A percentile compares a stretch with the other conserved stretches of the same genome.
These are phyloP conservation scores for Girardinichthys multiradiatus DNA, from an alignment of 2,113 vertebrate genomes.

Conservation along the genomic window DNA sequence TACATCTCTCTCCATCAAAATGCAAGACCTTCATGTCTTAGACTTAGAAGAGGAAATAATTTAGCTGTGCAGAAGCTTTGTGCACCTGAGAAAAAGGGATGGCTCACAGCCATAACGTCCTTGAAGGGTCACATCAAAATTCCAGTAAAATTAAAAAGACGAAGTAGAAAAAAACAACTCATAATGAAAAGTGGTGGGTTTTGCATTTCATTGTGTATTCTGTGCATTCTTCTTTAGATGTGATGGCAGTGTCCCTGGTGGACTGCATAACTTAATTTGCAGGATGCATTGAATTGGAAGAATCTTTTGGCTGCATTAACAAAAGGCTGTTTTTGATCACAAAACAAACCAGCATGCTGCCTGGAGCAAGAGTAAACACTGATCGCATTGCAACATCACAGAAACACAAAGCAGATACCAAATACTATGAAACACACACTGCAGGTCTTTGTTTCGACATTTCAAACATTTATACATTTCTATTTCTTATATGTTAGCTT, in stretches of 20 bases:
- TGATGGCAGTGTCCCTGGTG: conserved; percentile 17
- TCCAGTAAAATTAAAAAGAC: not conserved
- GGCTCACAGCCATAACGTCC: not conserved
- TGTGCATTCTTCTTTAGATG: not conserved
- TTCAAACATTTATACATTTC: not conserved
- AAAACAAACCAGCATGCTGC: not conserved
- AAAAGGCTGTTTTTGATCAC: not conserved
- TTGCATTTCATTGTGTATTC: not conserved
- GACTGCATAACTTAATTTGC: conserved; percentile 32
- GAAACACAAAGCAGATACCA: conserved; percentile 14
- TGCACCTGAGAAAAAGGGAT: not conserved
- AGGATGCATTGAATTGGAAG: conserved; percentile 20
- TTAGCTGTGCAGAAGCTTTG: not conserved
- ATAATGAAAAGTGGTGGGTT: conserved; percentile 12
- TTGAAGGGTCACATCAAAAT: not conserved
- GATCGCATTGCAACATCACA: not conserved
- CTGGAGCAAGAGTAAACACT: conserved; percentile 8
- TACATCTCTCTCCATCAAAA: conserved; percentile 11
- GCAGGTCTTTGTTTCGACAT: not conserved
- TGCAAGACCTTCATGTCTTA: not conserved
- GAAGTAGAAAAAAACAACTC: not conserved
- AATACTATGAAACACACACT: not conserved
- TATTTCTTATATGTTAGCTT: not conserved
- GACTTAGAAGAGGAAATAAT: not conserved
- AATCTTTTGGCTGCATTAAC: conserved; percentile 24